Conservation (phyloP, 2,797 vertebrate species). For the Rhabdomys pumilio region DNA sequence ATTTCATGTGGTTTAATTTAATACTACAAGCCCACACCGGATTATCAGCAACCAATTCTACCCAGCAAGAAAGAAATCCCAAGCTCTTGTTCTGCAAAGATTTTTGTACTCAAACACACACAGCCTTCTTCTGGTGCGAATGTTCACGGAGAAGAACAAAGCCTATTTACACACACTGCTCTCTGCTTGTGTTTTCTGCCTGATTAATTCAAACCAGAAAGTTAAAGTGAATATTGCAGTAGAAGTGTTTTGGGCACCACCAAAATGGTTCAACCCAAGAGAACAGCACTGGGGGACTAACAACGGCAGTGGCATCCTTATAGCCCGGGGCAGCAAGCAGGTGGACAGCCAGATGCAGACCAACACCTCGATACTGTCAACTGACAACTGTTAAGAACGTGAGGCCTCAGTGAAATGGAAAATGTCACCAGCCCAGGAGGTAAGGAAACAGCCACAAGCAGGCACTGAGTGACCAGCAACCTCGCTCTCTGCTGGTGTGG, state of each 20-base stretch:
- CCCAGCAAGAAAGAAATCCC: conserved; percentile 16
- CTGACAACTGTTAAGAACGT: neutral
- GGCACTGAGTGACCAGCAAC: neutral
- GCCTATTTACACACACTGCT: neutral
- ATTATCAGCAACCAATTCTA: conserved; percentile 34
- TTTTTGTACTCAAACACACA: neutral
- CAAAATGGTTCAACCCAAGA: conserved; percentile 36
- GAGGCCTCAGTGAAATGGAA: conserved; percentile 4
- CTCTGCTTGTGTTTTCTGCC: conserved; percentile 5
- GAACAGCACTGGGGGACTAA: neutral
- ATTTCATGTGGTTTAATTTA: conserved; percentile 50
- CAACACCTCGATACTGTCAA: neutral
- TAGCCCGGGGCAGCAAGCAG: neutral
- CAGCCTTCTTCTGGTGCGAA: conserved; percentile 5
- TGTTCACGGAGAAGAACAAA: neutral
- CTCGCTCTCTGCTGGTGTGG: neutral
- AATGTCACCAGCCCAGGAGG: conserved; percentile 1
- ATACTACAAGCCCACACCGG: neutral
- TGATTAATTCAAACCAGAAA: conserved; percentile 62
- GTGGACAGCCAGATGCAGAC: neutral
- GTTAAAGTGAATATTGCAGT: conserved; percentile 2
- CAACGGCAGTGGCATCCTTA: neutral
- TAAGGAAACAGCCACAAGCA: conserved; percentile 3
- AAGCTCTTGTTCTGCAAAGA: conserved; percentile 21
- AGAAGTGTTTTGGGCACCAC: conserved; percentile 21